Evolutionary conservation across 2,113 vertebrate genomes (phyloP).

Genomic region (Rhombomys opimus): DNA sequence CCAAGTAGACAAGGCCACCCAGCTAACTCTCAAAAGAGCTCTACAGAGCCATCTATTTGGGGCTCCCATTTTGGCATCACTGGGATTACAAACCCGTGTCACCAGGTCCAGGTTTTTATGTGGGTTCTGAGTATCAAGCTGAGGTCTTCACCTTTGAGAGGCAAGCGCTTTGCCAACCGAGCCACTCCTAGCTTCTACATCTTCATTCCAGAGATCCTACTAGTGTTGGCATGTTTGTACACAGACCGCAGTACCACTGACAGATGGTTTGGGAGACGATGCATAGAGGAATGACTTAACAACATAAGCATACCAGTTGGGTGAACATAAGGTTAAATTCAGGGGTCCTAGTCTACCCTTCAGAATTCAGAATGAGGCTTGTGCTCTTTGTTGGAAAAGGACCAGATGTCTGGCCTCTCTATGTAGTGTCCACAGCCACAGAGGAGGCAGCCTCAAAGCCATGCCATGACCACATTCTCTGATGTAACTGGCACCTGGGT

Average conservation of each 20-base stretch:
- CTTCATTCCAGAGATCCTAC: neutral
- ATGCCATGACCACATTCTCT: neutral
- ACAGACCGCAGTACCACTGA: neutral
- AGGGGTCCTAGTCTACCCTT: neutral
- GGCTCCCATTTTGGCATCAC: neutral
- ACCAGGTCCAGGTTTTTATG: neutral
- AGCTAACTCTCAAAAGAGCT: too few species aligned
- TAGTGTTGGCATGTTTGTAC: neutral
- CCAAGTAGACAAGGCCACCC: neutral
- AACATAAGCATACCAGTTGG: neutral
- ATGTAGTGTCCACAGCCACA: neutral
- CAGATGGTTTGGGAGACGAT: neutral
- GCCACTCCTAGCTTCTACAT: neutral
- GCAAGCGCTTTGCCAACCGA: neutral
- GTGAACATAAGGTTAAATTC: conserved; percentile 13
- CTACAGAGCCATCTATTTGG: too few species aligned
- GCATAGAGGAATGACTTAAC: neutral
- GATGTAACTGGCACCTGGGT: neutral
- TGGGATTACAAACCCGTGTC: neutral
- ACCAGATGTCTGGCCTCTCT: neutral
- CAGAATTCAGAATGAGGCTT: neutral
- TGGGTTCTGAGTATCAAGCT: neutral
- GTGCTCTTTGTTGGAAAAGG: conserved; percentile 41
- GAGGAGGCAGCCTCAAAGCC: neutral
- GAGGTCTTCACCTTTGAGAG: neutral